Percentiles rank a stretch among this genome's conserved stretches.
These are phyloP conservation scores for Escarpia spicata DNA, from an alignment of 2,888 invertebrate species.

Conservation along the genomic window DNA sequence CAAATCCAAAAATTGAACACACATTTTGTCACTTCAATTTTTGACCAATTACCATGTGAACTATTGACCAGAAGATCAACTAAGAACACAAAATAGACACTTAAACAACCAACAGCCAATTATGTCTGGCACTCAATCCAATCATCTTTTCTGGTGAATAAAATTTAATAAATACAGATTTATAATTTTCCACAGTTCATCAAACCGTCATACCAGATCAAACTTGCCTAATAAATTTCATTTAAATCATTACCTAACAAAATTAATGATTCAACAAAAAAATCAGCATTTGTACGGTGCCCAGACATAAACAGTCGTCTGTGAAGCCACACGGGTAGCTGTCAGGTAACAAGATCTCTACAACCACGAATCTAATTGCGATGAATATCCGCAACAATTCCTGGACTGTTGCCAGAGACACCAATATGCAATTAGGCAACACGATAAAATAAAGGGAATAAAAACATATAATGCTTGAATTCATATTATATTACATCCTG, in stretches of 20 bases:
- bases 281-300: neutral
- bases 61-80: neutral
- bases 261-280: neutral
- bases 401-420: neutral
- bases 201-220: neutral
- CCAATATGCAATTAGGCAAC: neutral
- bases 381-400: neutral
- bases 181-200: neutral
- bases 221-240: neutral
- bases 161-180: neutral
- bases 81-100: neutral
- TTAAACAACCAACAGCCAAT: neutral
- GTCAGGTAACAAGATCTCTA: too few relatives aligned
- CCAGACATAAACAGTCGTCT: neutral
- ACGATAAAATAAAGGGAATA: neutral
- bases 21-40: neutral
- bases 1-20: neutral
- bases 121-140: neutral
- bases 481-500: too few relatives aligned
- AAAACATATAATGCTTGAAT: too few relatives aligned
- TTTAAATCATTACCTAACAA: neutral
- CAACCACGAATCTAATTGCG: neutral
- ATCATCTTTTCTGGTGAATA: neutral
- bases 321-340: neutral
- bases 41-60: neutral